These are phyloP conservation scores for Platycercus adscitus DNA, from an alignment of 2,113 vertebrate genomes.

Conservation along the genomic window DNA sequence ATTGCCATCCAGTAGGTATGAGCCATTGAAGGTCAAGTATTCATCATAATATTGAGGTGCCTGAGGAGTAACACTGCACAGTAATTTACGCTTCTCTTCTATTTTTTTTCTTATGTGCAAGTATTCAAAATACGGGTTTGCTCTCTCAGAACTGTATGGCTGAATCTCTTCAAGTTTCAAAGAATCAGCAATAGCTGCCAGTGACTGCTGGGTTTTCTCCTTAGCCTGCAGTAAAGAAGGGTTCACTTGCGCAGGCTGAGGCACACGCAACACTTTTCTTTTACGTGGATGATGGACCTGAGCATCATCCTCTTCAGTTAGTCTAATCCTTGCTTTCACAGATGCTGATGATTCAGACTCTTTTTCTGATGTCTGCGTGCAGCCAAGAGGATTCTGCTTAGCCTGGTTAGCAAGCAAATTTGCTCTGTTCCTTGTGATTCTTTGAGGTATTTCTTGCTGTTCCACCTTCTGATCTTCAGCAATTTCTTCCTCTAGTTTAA, in stretches of 20 bases:
- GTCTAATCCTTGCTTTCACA: constrained; percentile 80
- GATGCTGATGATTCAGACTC: constrained; percentile 85
- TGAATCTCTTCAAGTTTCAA: constrained; percentile 97
- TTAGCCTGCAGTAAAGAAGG: constrained; percentile 85
- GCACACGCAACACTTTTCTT: constrained; percentile 89
- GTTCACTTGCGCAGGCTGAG: constrained; percentile 79
- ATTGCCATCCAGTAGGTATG: constrained; percentile 96
- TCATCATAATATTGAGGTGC: constrained; percentile 98
- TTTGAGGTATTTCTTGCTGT: constrained; percentile 74
- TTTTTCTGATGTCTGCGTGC: constrained; percentile 78
- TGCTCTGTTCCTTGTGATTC: constrained; percentile 81
- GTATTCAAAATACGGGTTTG: constrained; percentile 98
- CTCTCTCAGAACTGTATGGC: constrained; percentile 95
- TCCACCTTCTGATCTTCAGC: constrained; percentile 81
- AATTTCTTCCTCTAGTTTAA: constrained; percentile 78
- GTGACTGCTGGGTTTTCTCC: constrained; percentile 91
- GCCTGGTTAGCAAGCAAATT: constrained; percentile 76
- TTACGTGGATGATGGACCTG: constrained; percentile 94
- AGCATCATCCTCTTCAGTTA: constrained; percentile 89
- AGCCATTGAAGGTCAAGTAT: constrained; percentile 97
- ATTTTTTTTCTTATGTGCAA: constrained; percentile 97
- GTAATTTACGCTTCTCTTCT: constrained; percentile 95
- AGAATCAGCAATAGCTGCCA: constrained; percentile 94
- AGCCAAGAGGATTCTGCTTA: constrained; percentile 80
- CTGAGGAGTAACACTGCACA: constrained; percentile 96